Conservation (phyloP, 2,888 invertebrate genomes). For the Melipona bicolor region DNA sequence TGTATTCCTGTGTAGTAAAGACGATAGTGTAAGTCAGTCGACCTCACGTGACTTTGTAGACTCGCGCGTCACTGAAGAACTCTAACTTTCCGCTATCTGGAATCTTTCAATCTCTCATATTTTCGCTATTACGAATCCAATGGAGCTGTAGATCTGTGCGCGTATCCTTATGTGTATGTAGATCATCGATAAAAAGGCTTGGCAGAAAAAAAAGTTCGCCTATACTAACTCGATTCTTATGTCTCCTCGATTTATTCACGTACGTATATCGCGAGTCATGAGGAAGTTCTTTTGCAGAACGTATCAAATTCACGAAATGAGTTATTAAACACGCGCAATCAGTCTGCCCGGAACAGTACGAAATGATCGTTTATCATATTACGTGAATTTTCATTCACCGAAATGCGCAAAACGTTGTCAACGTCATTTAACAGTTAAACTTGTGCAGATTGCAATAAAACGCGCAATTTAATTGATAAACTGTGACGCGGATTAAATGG, state of each 20-base stretch:
- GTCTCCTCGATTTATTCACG: background rate
- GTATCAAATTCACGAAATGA: background rate
- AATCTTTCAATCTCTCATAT: constrained; percentile 82
- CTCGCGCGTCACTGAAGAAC: constrained; percentile 66
- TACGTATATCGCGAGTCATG: background rate
- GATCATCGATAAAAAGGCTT: constrained; percentile 23
- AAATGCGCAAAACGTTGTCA: background rate
- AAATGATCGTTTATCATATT: background rate
- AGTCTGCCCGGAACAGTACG: background rate
- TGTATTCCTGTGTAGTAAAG: constrained; percentile 78
- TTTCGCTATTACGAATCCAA: constrained; percentile 58
- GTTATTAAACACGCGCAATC: background rate
- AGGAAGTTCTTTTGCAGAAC: background rate
- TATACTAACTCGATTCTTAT: background rate
- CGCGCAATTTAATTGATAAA: constrained; percentile 57
- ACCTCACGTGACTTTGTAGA: constrained; percentile 78
- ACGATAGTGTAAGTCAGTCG: constrained; percentile 76
- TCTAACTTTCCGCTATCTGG: constrained; percentile 71
- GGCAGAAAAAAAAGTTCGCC: background rate
- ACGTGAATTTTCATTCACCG: background rate
- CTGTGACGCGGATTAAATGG: constrained; percentile 43
- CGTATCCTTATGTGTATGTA: constrained; percentile 20
- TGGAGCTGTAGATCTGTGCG: constrained; percentile 34
- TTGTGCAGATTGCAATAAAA: constrained; percentile 27
- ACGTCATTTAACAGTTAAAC: constrained; percentile 16